A percentile compares a stretch with the other conserved stretches of the same genome.
Conservation (phyloP, 2,797 vertebrate genomes). For the Kryptolebias ocellatus region DNA sequence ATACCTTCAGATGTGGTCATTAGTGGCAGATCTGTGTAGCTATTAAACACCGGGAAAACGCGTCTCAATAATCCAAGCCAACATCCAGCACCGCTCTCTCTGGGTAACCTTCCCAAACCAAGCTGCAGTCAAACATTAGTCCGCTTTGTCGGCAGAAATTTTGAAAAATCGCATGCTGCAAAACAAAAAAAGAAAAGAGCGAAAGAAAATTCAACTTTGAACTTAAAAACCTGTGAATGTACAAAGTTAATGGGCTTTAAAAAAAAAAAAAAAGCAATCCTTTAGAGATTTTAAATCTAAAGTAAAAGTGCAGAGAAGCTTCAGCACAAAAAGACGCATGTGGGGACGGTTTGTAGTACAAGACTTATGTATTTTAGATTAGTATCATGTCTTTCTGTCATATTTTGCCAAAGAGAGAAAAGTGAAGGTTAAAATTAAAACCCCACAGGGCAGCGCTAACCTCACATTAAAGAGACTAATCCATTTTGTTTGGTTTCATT, state of each 20-base stretch:
- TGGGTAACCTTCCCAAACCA: conserved; percentile 46
- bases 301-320: too few species aligned
- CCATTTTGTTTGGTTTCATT: conserved; percentile 21
- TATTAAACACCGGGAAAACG: conserved; percentile 50
- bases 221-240: neutral
- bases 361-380: too few species aligned
- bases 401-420: neutral
- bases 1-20: conserved; percentile 79
- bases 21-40: conserved; percentile 52
- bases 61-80: conserved; percentile 57
- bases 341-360: too few species aligned
- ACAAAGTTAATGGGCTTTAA: neutral
- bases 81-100: conserved; percentile 58
- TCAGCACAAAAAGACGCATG: too few species aligned
- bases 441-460: neutral
- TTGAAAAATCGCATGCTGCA: conserved; percentile 78
- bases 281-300: too few species aligned
- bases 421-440: conserved; percentile 1
- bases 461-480: neutral
- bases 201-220: neutral
- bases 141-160: conserved; percentile 66
- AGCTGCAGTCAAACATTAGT: conserved; percentile 60
- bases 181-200: conserved; percentile 38
- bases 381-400: neutral
- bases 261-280: too few species aligned